Conservation (phyloP, 2,113 vertebrate genomes). For the Megaceryle maxima region DNA sequence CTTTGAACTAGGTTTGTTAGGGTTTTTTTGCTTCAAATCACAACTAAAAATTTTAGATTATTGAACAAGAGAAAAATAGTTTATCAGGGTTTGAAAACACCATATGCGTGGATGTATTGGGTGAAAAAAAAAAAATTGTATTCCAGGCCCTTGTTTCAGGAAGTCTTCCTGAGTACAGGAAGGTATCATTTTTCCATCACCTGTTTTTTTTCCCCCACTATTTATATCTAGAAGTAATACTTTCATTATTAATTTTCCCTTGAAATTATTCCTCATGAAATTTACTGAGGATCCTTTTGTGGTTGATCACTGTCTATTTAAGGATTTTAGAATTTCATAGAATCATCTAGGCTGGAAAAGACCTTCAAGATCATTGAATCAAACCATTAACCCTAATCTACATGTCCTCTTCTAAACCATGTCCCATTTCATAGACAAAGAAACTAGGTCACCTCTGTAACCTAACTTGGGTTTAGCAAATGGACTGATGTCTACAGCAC, state of each 20-base stretch:
- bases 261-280: not conserved
- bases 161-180: not conserved
- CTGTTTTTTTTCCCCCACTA: not conserved
- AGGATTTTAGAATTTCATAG: not conserved
- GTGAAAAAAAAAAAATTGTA: not conserved
- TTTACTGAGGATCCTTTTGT: not conserved
- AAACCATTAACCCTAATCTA: no score
- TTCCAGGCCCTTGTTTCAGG: not conserved
- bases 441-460: not conserved
- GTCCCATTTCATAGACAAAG: not conserved
- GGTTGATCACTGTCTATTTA: not conserved
- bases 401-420: no score
- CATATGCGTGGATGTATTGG: not conserved
- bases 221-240: not conserved
- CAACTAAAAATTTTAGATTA: not conserved
- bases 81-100: not conserved
- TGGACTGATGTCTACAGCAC: not conserved
- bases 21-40: not conserved
- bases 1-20: not conserved
- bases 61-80: not conserved
- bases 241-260: not conserved
- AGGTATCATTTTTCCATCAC: not conserved
- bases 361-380: no score
- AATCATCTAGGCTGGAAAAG: no score
- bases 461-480: not conserved